A percentile compares a stretch with the other conserved stretches of the same genome.
These are phyloP conservation scores for Enteromius radiatus DNA, from an alignment of 2,797 vertebrate genomes.

Conservation along the genomic window DNA sequence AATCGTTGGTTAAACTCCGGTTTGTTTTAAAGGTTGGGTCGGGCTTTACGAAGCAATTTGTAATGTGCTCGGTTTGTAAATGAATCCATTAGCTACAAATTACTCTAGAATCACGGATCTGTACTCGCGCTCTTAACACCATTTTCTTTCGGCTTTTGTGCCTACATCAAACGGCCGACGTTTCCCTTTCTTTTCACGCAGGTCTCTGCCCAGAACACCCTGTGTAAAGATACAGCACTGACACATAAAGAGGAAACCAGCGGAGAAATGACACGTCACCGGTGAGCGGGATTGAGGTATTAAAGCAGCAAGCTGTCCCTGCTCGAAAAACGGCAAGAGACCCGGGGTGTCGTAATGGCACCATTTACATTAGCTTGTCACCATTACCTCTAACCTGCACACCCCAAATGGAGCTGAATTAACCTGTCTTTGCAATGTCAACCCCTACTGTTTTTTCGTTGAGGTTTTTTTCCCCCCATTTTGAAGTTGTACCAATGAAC, in stretches of 20 bases:
- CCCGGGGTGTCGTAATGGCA: constrained; percentile 56
- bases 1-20: not conserved
- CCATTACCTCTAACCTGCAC: constrained; percentile 49
- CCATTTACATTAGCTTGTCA: constrained; percentile 59
- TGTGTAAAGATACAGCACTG: constrained; percentile 40
- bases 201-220: constrained; percentile 4
- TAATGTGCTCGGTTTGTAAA: constrained; percentile 26
- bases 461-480: constrained; percentile 19
- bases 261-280: constrained; percentile 38
- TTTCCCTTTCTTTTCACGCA: constrained; percentile 20
- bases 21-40: not conserved
- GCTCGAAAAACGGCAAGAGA: constrained; percentile 33
- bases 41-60: constrained; percentile 15
- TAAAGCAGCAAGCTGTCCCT: constrained; percentile 46
- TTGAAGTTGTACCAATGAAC: constrained; percentile 25
- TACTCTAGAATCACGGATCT: constrained; percentile 23
- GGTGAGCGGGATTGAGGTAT: constrained; percentile 41
- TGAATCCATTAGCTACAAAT: constrained; percentile 21
- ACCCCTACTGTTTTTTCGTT: constrained; percentile 27
- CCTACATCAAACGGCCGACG: not conserved
- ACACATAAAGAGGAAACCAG: constrained; percentile 38
- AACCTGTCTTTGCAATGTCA: constrained; percentile 66
- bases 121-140: constrained; percentile 1
- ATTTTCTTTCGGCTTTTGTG: constrained; percentile 16
- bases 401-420: constrained; percentile 56